Evolutionary conservation across 1,140 invertebrate species (phyloP).

Genomic region (Macrocentrus cingulum): DNA sequence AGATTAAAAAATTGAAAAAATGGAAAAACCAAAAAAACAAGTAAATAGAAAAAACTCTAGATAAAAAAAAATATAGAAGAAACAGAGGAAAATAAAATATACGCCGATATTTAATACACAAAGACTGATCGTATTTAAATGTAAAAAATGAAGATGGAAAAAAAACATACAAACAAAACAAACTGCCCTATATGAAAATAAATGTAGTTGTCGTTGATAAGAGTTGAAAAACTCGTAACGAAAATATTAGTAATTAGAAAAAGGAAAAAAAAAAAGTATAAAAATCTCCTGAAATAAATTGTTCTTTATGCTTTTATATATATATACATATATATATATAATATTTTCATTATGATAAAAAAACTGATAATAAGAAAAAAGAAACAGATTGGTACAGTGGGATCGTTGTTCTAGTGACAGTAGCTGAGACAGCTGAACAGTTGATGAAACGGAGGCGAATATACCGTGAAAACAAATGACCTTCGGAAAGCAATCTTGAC

Average conservation of each 20-base stretch:
- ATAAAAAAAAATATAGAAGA: not conserved
- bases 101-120: not conserved
- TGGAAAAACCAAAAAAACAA: not conserved
- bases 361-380: no score
- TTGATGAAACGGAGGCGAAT: conserved; percentile 58
- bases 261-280: no score
- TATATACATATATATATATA: no score
- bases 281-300: no score
- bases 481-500: conserved; percentile 61
- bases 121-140: not conserved
- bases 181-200: no score
- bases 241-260: no score
- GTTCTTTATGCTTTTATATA: conserved; percentile 8
- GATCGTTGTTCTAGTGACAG: conserved; percentile 60
- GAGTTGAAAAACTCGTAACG: no score
- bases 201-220: no score
- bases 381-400: conserved; percentile 56
- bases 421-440: conserved; percentile 56
- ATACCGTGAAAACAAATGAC: conserved; percentile 61
- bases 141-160: no score
- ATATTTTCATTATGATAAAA: not conserved
- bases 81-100: not conserved
- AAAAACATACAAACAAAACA: no score
- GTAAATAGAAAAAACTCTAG: not conserved
- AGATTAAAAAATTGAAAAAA: conserved; percentile 3